Evolutionary conservation across 1,140 invertebrate genomes (phyloP).

Genomic region (roundworm (Caenorhabditis elegans)): WBcel235 BX284605.5:12487001-12487500

Average conservation of each 20-base stretch:
- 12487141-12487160: neutral
- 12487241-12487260: neutral
- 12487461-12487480: slow-evolving; percentile 39
- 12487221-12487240: neutral
- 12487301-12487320: slow-evolving; percentile 10
- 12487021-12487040: slow-evolving; percentile 5
- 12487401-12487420: slow-evolving; percentile 37
- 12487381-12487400: slow-evolving; percentile 39
- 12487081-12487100: neutral
- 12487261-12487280: slow-evolving; percentile 15
- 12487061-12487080: slow-evolving; percentile 10
- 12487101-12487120: neutral
- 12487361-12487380: slow-evolving; percentile 36
- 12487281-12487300: neutral
- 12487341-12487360: neutral
- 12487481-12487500: slow-evolving; percentile 36
- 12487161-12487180: slow-evolving; percentile 18
- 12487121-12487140: neutral
- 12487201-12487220: slow-evolving; percentile 7
- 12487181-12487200: slow-evolving; percentile 3
- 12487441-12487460: slow-evolving; percentile 25
- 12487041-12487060: slow-evolving; percentile 10
- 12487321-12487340: neutral
- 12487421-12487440: slow-evolving; percentile 1
- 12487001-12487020: neutral